Conservation (phyloP, 2,797 vertebrate genomes). For the Hoplostethus atlanticus region DNA sequence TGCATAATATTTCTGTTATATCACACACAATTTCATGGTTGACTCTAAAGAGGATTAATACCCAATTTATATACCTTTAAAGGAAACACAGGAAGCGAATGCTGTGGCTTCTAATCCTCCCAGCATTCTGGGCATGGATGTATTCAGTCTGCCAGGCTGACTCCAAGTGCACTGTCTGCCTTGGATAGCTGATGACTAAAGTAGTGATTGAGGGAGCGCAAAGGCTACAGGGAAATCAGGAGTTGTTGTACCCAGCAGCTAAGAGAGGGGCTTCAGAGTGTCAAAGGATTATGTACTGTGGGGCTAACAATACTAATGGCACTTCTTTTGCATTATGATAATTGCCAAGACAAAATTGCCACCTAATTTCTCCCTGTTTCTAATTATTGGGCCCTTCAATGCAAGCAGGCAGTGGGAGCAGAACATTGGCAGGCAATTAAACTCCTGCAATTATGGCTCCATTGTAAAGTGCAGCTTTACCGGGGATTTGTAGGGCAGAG, state of each 20-base stretch:
- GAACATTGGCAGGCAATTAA: conserved; percentile 88
- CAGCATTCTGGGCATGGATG: conserved; percentile 65
- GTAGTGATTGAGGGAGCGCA: conserved; percentile 74
- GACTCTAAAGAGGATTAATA: conserved; percentile 80
- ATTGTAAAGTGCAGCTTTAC: conserved; percentile 87
- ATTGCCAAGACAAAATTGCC: conserved; percentile 88
- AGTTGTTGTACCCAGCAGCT: conserved; percentile 77
- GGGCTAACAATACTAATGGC: conserved; percentile 83
- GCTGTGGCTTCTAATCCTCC: conserved; percentile 75
- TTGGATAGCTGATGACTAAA: conserved; percentile 76
- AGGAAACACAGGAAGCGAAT: conserved; percentile 77
- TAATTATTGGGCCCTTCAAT: conserved; percentile 88
- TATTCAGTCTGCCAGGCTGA: conserved; percentile 73
- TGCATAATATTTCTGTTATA: conserved; percentile 71
- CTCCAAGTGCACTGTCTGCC: conserved; percentile 59
- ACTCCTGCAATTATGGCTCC: conserved; percentile 88
- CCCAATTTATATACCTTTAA: conserved; percentile 83
- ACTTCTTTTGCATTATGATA: conserved; percentile 89
- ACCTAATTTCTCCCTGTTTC: conserved; percentile 86
- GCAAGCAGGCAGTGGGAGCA: conserved; percentile 83
- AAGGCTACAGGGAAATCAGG: conserved; percentile 82
- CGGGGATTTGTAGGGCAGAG: conserved; percentile 83
- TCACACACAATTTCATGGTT: conserved; percentile 82
- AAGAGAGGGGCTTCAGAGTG: conserved; percentile 78
- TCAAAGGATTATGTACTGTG: conserved; percentile 81